Percentiles rank a stretch among this genome's conserved stretches.
phyloP scores from a whole-genome alignment of 1,140 invertebrate species.

The Stegodyphus mimosarum region DNA sequence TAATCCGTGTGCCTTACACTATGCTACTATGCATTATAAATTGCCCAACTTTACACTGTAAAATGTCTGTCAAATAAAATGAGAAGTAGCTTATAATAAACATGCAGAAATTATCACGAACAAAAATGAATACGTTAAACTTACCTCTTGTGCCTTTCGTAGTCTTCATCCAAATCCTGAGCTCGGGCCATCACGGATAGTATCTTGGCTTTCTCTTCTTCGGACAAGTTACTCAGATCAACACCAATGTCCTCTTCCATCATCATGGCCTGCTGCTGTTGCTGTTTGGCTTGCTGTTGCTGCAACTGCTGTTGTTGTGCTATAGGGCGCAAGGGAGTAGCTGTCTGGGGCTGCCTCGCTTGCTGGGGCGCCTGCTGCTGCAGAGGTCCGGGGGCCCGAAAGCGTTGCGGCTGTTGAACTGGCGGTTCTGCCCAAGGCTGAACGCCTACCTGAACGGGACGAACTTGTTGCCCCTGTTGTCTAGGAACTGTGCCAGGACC shows the following conservation, averaged over 20 bases:
- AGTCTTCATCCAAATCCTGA: slow-evolving; percentile 67
- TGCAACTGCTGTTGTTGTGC: slow-evolving; percentile 62
- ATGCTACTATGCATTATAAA: too few relatives aligned
- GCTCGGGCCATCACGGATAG: slow-evolving; percentile 76
- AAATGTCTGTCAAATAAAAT: too few relatives aligned
- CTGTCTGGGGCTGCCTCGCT: background rate
- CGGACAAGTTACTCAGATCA: slow-evolving; percentile 74
- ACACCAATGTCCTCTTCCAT: slow-evolving; percentile 69
- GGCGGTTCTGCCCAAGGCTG: slow-evolving; percentile 59
- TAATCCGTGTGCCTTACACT: too few relatives aligned
- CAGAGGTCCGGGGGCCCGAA: slow-evolving; percentile 40
- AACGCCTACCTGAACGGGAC: slow-evolving; percentile 51
- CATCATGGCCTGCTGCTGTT: slow-evolving; percentile 17
- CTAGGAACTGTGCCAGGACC: slow-evolving; percentile 24
- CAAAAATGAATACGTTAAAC: background rate
- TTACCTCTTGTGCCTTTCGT: slow-evolving; percentile 57
- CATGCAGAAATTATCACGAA: too few relatives aligned
- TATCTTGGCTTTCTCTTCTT: slow-evolving; percentile 74
- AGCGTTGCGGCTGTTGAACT: slow-evolving; percentile 36
- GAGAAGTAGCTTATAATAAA: too few relatives aligned
- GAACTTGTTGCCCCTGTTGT: background rate
- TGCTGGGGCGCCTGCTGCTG: slow-evolving; percentile 27
- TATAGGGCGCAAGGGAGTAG: slow-evolving; percentile 11
- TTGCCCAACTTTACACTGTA: too few relatives aligned
- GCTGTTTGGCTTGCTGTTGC: slow-evolving; percentile 25